phyloP scores from a whole-genome alignment of 2,888 invertebrate genomes.

The Cosmia trapezina region DNA sequence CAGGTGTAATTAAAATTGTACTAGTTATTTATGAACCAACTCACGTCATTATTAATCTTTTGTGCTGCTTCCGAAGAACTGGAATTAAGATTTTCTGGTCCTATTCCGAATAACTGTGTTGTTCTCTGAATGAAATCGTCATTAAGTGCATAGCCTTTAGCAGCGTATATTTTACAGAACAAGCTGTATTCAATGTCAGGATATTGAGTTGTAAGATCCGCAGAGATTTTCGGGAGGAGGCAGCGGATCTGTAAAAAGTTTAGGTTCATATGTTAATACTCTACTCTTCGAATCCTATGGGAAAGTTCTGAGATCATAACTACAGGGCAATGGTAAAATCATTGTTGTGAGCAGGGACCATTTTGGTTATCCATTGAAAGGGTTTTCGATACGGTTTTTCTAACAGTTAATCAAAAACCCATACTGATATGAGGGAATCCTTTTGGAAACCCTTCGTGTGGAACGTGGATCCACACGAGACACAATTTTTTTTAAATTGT shows the following conservation, averaged over 20 bases:
- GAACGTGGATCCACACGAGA: too few species aligned
- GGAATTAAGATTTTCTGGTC: constrained; percentile 57
- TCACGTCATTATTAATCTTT: constrained; percentile 56
- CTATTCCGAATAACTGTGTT: constrained; percentile 31
- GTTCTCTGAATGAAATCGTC: constrained; percentile 33
- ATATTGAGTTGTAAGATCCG: constrained; percentile 7
- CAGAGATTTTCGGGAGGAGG: constrained; percentile 20
- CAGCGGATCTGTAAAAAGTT: constrained; percentile 41
- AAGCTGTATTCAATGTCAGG: constrained; percentile 24
- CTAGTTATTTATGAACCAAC: background rate
- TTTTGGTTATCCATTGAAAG: too few species aligned
- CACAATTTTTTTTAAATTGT: too few species aligned
- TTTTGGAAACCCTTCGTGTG: too few species aligned
- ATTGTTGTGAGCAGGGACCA: too few species aligned
- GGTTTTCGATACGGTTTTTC: too few species aligned
- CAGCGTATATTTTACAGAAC: constrained; percentile 51
- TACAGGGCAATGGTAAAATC: background rate
- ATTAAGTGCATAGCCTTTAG: constrained; percentile 31
- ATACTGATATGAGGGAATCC: too few species aligned
- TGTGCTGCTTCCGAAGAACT: constrained; percentile 42
- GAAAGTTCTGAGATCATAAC: background rate
- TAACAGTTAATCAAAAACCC: too few species aligned
- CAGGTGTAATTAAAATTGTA: background rate
- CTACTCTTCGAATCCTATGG: background rate
- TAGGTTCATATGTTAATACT: too few species aligned